Percentiles rank a stretch among this genome's conserved stretches.
Evolutionary conservation across 1,140 invertebrate genomes (phyloP).

Genomic region (Eumaeus atala): DNA sequence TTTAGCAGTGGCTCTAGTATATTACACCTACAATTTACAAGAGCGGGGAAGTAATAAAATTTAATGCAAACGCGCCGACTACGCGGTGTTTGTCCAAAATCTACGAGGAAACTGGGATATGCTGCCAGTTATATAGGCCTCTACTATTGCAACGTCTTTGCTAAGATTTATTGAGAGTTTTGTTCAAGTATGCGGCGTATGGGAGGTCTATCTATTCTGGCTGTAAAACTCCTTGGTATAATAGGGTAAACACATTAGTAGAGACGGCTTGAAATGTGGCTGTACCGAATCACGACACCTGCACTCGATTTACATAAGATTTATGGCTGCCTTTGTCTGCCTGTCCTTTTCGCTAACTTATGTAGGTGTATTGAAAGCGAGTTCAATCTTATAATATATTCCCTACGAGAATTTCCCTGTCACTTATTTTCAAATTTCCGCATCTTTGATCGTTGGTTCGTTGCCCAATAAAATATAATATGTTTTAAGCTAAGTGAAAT

Average conservation of each 20-base stretch:
- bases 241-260: constrained; percentile 57
- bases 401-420: not conserved
- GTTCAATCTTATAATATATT: constrained; percentile 11
- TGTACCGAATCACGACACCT: constrained; percentile 52
- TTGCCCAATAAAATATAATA: too few relatives aligned
- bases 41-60: constrained; percentile 60
- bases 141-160: constrained; percentile 6
- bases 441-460: too few relatives aligned
- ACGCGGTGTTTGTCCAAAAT: constrained; percentile 54
- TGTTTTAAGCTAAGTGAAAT: too few relatives aligned
- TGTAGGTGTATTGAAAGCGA: constrained; percentile 16
- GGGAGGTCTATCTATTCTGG: constrained; percentile 26
- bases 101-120: constrained; percentile 34
- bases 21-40: constrained; percentile 61
- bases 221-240: constrained; percentile 38
- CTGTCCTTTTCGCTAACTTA: constrained; percentile 26
- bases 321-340: constrained; percentile 36
- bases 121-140: constrained; percentile 33
- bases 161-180: constrained; percentile 10
- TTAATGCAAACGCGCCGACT: constrained; percentile 57
- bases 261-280: constrained; percentile 37
- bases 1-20: constrained; percentile 32
- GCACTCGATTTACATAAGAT: constrained; percentile 46
- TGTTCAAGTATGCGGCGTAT: constrained; percentile 12
- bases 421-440: too few relatives aligned